Base-by-base conservation (phyloP, 2,888 invertebrate species). In the Lasioglossum zephyrum region DNA sequence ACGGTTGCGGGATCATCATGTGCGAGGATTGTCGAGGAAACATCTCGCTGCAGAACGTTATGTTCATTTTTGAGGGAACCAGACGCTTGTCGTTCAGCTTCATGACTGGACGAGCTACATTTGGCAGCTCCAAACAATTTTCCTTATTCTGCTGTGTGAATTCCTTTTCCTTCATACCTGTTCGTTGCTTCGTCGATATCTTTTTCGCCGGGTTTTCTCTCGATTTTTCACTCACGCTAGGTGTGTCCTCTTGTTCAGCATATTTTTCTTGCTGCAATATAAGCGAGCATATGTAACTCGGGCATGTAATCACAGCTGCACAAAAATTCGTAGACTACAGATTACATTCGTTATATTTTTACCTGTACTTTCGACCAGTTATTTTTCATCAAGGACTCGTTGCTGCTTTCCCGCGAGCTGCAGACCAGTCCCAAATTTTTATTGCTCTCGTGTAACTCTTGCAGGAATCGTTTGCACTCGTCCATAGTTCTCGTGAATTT, bases 401-500 rank as follows among this genome's bases (percentile, higher is more conserved):
- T 60, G 26, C 73, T 90, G 0, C 53, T 79, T 63, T 86, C 87
- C 2, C 88, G 85, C 0, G 89, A 88, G 13, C 80, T 87, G 26
- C 79, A 78, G 11, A 79, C 66, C 26, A 85, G 66, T 77, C 84
- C 88, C 5, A 87, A 76, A 60, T 74, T 84, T 44, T 89, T 85
- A 57, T 90, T 88, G 18, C 90, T 86, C 6, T 60, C n/a, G 41
- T 87, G 84, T 18, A 89, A 49, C n/a, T 90, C 83, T 31, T 85
- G 78, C 18, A 90, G 80, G 69, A 87, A 90, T 41, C 69, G 87
- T 76, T 89, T 88, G 69, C 90, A 92, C 31, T 91, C 90, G 39
- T 82, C 79, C 44, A 90, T 69, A 9, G 85, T 89, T 47, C 75
- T 85, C 41, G 80, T 49, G 36, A 88, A 87, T 39, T 83, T 85